Percentiles rank a stretch among this genome's conserved stretches.
These are phyloP conservation scores for Trichoplusia ni DNA, from an alignment of 1,140 invertebrate species.

Conservation along the genomic window DNA sequence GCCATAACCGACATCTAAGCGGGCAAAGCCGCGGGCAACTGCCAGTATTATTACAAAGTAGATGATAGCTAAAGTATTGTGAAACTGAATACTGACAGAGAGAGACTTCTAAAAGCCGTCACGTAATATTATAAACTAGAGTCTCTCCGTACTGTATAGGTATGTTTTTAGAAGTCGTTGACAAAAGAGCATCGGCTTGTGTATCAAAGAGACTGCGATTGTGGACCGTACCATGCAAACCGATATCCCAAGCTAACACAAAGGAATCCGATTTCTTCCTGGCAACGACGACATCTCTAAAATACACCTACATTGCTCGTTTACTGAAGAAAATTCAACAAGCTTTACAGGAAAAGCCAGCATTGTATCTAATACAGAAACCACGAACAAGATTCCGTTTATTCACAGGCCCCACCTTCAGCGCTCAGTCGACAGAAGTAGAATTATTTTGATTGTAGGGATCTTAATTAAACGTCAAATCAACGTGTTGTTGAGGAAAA, in stretches of 20 bases:
- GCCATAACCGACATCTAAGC: too few species aligned
- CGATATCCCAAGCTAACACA: slow-evolving; percentile 9
- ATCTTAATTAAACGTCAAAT: slow-evolving; percentile 22
- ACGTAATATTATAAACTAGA: too few species aligned
- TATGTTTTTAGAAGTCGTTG: too few species aligned
- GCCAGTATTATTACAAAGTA: too few species aligned
- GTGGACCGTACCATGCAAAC: background rate
- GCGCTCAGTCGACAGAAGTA: background rate
- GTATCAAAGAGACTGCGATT: background rate
- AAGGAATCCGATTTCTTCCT: slow-evolving; percentile 13
- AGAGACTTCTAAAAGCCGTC: too few species aligned
- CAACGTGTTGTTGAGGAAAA: slow-evolving; percentile 7
- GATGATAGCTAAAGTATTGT: too few species aligned
- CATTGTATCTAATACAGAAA: background rate
- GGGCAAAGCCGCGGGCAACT: too few species aligned
- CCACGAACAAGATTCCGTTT: background rate
- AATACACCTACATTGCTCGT: background rate
- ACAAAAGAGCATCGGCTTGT: background rate
- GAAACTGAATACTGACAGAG: too few species aligned
- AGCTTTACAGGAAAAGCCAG: background rate
- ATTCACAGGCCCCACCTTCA: background rate
- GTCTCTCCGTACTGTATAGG: too few species aligned
- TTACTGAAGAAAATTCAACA: too few species aligned
- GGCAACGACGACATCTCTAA: too few species aligned
- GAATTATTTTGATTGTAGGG: slow-evolving; percentile 6